phyloP scores from a whole-genome alignment of 2,888 invertebrate species.

The Gandaritis pyraliata region DNA sequence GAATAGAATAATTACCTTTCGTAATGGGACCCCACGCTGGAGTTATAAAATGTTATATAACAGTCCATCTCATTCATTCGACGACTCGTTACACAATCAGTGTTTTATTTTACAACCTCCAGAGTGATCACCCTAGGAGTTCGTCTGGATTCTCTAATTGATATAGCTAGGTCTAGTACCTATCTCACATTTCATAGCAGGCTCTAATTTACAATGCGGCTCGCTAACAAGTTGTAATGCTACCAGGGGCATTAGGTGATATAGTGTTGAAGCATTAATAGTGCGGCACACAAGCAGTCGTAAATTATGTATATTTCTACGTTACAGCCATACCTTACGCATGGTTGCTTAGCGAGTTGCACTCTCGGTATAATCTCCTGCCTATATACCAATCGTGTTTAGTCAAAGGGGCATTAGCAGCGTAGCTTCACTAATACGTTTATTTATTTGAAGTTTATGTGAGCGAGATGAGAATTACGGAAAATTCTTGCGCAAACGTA shows the following conservation, averaged over 20 bases:
- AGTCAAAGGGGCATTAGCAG: slow-evolving; percentile 48
- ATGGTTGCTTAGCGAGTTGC: slow-evolving; percentile 54
- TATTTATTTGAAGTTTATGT: slow-evolving; percentile 51
- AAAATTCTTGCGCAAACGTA: slow-evolving; percentile 56
- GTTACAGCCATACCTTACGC: slow-evolving; percentile 52
- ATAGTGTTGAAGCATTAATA: slow-evolving; percentile 32
- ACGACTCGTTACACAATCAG: neutral
- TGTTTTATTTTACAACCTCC: neutral
- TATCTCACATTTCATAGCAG: slow-evolving; percentile 2
- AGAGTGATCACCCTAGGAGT: no score
- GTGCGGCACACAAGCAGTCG: slow-evolving; percentile 40
- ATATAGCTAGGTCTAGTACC: neutral
- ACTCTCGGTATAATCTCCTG: slow-evolving; percentile 47
- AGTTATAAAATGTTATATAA: no score
- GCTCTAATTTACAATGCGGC: slow-evolving; percentile 17
- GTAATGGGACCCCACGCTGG: no score
- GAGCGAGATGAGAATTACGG: slow-evolving; percentile 48
- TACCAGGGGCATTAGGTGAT: slow-evolving; percentile 30
- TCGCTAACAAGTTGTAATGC: slow-evolving; percentile 29
- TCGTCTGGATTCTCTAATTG: neutral
- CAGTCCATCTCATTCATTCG: neutral
- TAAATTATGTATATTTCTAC: slow-evolving; percentile 44
- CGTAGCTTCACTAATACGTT: slow-evolving; percentile 45
- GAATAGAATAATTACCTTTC: no score
- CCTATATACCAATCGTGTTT: slow-evolving; percentile 53